Conservation (phyloP, 1,140 invertebrate genomes). For the Manduca sexta region DNA sequence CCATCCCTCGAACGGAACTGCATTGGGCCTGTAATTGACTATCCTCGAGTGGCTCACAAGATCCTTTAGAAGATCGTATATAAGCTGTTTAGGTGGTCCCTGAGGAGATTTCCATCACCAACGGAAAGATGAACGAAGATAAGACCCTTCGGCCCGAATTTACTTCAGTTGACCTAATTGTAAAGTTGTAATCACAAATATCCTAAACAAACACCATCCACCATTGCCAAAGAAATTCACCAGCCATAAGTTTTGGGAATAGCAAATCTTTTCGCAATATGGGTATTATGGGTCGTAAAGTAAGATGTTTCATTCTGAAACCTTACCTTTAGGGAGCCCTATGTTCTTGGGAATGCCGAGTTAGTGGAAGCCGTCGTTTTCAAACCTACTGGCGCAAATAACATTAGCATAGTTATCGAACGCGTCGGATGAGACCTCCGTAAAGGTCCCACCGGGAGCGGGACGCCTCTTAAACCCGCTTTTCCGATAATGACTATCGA, state of each 20-base stretch:
- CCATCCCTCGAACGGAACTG: too few species aligned
- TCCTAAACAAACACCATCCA: too few species aligned
- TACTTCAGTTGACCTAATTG: too few species aligned
- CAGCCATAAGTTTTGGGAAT: conserved; percentile 7
- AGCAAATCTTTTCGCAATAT: conserved; percentile 28
- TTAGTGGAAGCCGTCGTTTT: conserved; percentile 54
- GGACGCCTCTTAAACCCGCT: conserved; percentile 67
- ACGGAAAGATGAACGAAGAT: too few species aligned
- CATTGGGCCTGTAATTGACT: too few species aligned
- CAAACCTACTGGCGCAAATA: conserved; percentile 65
- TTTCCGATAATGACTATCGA: conserved; percentile 71
- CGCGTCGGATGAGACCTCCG: conserved; percentile 61
- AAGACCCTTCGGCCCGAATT: too few species aligned
- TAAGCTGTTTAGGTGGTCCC: too few species aligned
- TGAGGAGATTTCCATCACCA: too few species aligned
- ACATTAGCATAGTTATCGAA: conserved; percentile 73
- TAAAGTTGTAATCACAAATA: too few species aligned
- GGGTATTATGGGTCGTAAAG: conserved; percentile 22
- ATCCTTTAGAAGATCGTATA: too few species aligned
- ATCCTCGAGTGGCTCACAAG: too few species aligned
- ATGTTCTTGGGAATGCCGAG: conserved; percentile 35
- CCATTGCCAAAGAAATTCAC: too few species aligned
- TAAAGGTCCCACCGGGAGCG: conserved; percentile 62
- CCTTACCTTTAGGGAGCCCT: conserved; percentile 30
- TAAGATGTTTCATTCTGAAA: conserved; percentile 31